Base-by-base conservation (phyloP, 2,797 vertebrate genomes). In the Danionella dracula region DNA sequence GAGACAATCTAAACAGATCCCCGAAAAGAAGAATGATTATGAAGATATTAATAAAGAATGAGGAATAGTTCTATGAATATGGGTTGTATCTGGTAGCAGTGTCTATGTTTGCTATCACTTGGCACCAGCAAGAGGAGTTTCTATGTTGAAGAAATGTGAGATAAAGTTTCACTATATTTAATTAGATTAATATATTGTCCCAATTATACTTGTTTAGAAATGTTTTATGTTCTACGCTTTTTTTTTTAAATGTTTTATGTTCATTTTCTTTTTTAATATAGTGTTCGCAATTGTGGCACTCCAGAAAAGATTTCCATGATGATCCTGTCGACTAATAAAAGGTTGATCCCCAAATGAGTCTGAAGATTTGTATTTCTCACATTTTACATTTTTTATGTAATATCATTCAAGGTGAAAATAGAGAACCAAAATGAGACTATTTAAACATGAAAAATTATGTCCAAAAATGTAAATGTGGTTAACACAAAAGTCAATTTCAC, bases 301-400 rank as follows among this genome's bases (percentile, higher is more conserved):
- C 81, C 77, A 89, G 84, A 89, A 89, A 89, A 85, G 86, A 71
- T 79, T 88, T 87, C 87, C 87, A 88, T 85, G 84, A 83, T 82
- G 81, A 87, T 87, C 80, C 79, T 85, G 87, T 84, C 85, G 82
- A 88, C 86, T 82, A 89, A 89, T 90, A 89, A 89, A 90, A 85
- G 84, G 84, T 82, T 89, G 84, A 88, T 88, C 82, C 85, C 84
- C 82, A 85, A 86, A 78, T 23, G 70, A 80, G 77, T 81, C 65
- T 79, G 78, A 62, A 61, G 61, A 78, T 87, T 83, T 85, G 81
- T 78, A n/a, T n/a, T n/a, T n/a, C n/a, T n/a, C n/a, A n/a, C n/a
- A n/a, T n/a, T n/a, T n/a, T n/a, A n/a, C n/a, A n/a, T n/a, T n/a
- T n/a, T n/a, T n/a, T n/a, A n/a, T n/a, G n/a, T n/a, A n/a, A n/a